Evolutionary conservation across 2,113 vertebrate species (phyloP), one percentile per base, ranked within the genome.

Genomic region (Lasiurus borealis): DNA sequence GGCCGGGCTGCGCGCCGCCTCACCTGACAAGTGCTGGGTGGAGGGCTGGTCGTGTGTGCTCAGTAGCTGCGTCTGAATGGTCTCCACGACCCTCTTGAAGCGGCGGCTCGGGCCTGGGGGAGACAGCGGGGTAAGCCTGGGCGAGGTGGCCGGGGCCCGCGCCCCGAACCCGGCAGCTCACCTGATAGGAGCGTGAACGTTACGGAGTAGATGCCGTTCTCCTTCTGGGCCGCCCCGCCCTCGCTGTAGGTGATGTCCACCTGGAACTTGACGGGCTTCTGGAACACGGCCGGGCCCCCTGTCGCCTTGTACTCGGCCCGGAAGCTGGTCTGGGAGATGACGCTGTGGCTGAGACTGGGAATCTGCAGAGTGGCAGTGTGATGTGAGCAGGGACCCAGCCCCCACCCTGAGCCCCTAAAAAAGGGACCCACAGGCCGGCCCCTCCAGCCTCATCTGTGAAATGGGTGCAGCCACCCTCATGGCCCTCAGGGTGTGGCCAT

Each of bases 211-310:
- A 99, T 99, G 97, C 99, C 99, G 0, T 99, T 99, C 97, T 99
- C 99, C 97, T 99, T 99, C 88, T 99, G 99, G 0, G 99, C 99
- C 29, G 99, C 99, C 46, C 99, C 99, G 15, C 99, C 99, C 98
- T 99, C 99, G 0, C 99, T 99, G 98, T 99, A 99, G 66, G 99
- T 99, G 98, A 99, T 99, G 96, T 99, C 99, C 98, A 99, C 99
- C 97, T 99, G 99, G 98, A 99, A 99, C 98, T 99, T 99, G 94
- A 99, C 99, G 2, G 99, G 99, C 98, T 99, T 99, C 98, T 99
- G 99, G 98, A 99, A 99, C 98, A 99, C 99, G 18, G 99, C 99
- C 0, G 99, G 99, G 86, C 99, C 99, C 29, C 99, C 99, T 6
- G 99, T 99, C 59, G 99, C 99, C 97, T 99, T 99, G 96, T 99